Percentiles rank a stretch among this genome's conserved stretches.
Conservation (phyloP, 2,797 vertebrate species). For the Melopsittacus undulatus region DNA sequence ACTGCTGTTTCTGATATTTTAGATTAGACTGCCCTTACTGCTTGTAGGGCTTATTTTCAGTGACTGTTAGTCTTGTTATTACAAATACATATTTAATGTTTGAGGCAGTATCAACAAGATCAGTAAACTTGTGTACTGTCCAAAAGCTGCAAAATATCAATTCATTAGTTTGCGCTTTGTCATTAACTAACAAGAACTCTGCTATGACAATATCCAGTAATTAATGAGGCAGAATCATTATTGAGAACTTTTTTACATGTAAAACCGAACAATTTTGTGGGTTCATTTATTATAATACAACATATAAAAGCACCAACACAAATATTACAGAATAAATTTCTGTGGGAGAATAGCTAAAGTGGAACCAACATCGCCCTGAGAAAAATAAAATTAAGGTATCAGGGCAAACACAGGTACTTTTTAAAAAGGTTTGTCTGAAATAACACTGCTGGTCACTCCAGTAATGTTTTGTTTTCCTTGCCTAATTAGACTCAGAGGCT, state of each 20-base stretch:
- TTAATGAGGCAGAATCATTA: background rate
- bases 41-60: constrained; percentile 21
- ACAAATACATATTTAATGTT: constrained; percentile 17
- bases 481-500: background rate
- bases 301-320: background rate
- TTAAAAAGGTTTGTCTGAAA: background rate
- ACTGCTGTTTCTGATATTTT: constrained; percentile 43
- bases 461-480: background rate
- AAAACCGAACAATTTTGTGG: background rate
- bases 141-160: background rate
- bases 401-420: background rate
- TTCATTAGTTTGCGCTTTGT: background rate
- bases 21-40: constrained; percentile 29
- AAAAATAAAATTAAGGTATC: background rate
- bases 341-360: background rate
- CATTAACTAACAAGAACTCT: background rate
- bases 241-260: background rate
- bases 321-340: background rate
- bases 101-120: background rate
- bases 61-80: constrained; percentile 23
- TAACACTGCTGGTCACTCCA: background rate
- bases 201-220: background rate
- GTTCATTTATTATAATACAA: background rate
- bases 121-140: background rate
- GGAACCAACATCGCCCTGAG: background rate